Percentiles rank a stretch among this genome's conserved stretches.
Evolutionary conservation across 1,140 invertebrate genomes (phyloP).

Genomic region (Platyscapa corneri): DNA sequence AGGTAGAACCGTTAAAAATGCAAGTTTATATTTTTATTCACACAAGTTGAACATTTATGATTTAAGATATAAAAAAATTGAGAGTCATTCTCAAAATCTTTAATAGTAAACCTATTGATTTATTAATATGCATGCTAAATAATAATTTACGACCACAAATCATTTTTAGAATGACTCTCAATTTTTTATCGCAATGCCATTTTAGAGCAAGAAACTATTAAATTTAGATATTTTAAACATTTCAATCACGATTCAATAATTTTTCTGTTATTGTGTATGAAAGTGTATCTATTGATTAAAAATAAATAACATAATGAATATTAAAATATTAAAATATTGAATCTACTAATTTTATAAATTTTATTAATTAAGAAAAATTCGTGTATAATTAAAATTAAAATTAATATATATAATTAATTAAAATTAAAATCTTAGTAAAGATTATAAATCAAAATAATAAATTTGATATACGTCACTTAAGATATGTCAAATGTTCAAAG

Average conservation of each 20-base stretch:
- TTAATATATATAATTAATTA: too few relatives aligned
- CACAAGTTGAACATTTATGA: constrained; percentile 36
- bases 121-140: constrained; percentile 42
- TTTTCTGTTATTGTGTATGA: not conserved
- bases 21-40: constrained; percentile 34
- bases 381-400: too few relatives aligned
- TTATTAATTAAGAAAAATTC: too few relatives aligned
- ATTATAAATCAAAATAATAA: too few relatives aligned
- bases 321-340: too few relatives aligned
- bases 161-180: constrained; percentile 18
- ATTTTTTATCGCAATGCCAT: constrained; percentile 22
- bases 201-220: not conserved
- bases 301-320: not conserved
- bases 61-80: constrained; percentile 25
- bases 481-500: too few relatives aligned
- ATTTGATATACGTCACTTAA: too few relatives aligned
- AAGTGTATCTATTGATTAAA: not conserved
- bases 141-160: constrained; percentile 21
- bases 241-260: constrained; percentile 9
- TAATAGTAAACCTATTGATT: not conserved
- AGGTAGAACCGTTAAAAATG: not conserved
- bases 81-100: constrained; percentile 13
- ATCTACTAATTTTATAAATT: too few relatives aligned
- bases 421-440: too few relatives aligned
- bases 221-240: not conserved